Conservation (phyloP, 2,113 vertebrate species). For the Daubentonia madagascariensis region DNA sequence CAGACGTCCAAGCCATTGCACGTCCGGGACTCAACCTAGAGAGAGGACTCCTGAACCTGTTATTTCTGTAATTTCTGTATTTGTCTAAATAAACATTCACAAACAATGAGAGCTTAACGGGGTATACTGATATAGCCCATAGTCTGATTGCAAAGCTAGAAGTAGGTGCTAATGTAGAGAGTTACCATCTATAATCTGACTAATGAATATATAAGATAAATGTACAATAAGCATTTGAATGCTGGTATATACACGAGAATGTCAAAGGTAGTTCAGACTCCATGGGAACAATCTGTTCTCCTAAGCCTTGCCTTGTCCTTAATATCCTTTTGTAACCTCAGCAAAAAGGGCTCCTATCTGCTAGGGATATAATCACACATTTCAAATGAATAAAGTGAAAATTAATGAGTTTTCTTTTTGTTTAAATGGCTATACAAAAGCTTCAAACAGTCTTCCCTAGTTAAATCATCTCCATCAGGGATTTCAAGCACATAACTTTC, state of each 20-base stretch:
- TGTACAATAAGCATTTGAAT: not conserved
- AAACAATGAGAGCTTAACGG: not conserved
- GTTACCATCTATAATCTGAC: not conserved
- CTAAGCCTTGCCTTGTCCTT: not conserved
- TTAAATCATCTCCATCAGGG: not conserved
- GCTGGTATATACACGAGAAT: not conserved
- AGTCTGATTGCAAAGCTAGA: slow-evolving; percentile 4
- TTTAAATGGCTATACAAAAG: slow-evolving; percentile 32
- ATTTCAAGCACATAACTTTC: slow-evolving; percentile 29
- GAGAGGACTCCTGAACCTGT: not conserved
- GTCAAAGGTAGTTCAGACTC: not conserved
- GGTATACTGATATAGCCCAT: not conserved
- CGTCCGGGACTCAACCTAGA: not conserved
- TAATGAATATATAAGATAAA: not conserved
- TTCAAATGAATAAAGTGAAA: slow-evolving; percentile 40
- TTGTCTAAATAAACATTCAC: not conserved
- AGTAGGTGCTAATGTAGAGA: not conserved
- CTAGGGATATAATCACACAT: slow-evolving; percentile 15
- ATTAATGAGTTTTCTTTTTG: not conserved
- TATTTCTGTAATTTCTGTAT: not conserved
- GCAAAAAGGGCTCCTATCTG: not conserved
- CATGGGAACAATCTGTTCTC: not conserved
- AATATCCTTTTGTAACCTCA: not conserved
- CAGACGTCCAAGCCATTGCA: not conserved
- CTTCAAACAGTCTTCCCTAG: not conserved